These are phyloP conservation scores for Anabas testudineus DNA, from an alignment of 2,797 vertebrate genomes.

Conservation along the genomic window DNA sequence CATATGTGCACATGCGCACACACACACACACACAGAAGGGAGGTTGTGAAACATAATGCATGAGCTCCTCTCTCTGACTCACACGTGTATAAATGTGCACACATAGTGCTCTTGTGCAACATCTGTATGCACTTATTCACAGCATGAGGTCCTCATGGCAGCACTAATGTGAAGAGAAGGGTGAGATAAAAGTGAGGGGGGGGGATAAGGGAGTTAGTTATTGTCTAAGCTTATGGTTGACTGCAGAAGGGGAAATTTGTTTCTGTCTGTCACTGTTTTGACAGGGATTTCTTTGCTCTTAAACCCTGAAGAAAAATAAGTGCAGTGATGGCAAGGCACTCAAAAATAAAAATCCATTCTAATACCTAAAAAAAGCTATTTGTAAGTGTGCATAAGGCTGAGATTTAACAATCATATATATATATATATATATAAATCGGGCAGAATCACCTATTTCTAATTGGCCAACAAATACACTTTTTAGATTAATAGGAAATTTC, in stretches of 20 bases:
- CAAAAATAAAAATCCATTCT: conserved; percentile 6
- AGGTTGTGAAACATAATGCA: conserved; percentile 24
- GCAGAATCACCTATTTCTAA: not conserved
- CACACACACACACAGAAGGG: not conserved
- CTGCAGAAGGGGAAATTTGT: conserved; percentile 55
- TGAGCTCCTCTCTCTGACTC: not conserved
- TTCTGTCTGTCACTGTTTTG: conserved; percentile 61
- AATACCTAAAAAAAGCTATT: too few species aligned
- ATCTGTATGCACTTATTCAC: conserved; percentile 39
- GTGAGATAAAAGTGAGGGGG: conserved; percentile 70
- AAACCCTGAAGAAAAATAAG: conserved; percentile 36
- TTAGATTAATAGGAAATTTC: not conserved
- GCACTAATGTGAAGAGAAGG: conserved; percentile 74
- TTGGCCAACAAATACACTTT: conserved; percentile 1
- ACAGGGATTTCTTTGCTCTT: conserved; percentile 34
- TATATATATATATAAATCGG: too few species aligned
- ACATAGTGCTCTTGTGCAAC: conserved; percentile 18
- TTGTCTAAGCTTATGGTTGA: conserved; percentile 67
- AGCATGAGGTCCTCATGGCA: conserved; percentile 59
- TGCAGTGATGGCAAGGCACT: not conserved
- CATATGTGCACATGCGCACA: not conserved
- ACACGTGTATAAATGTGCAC: not conserved
- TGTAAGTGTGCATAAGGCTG: too few species aligned
- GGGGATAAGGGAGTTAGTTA: conserved; percentile 61
- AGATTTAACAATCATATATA: too few species aligned